phyloP scores from a whole-genome alignment of 2,113 vertebrate genomes.

The Litocranius walleri region DNA sequence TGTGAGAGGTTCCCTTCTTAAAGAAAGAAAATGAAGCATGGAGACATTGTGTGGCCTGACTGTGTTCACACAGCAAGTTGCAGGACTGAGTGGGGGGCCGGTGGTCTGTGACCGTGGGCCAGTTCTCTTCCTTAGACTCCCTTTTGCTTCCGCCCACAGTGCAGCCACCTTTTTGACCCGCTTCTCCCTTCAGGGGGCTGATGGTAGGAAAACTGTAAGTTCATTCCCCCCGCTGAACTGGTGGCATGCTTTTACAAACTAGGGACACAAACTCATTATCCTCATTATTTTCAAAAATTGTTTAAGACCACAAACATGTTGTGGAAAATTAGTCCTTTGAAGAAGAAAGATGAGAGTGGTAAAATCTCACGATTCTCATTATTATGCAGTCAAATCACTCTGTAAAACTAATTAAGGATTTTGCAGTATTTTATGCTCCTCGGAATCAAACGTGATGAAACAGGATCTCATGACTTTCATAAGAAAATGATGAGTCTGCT shows the following conservation, averaged over 20 bases:
- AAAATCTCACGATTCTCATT: conserved; percentile 55
- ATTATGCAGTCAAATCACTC: conserved; percentile 45
- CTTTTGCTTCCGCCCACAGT: not conserved
- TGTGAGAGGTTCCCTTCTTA: not conserved
- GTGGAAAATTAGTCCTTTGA: conserved; percentile 44
- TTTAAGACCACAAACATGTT: not conserved
- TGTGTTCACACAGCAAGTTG: not conserved
- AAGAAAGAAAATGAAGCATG: not conserved
- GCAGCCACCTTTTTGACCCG: not conserved
- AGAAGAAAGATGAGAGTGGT: conserved; percentile 35
- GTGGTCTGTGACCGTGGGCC: no score
- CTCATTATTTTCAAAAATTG: conserved; percentile 39
- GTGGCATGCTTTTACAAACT: conserved; percentile 1
- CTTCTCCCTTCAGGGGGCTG: not conserved
- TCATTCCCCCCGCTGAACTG: not conserved
- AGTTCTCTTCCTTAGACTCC: not conserved
- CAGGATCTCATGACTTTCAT: not conserved
- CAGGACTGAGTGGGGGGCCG: not conserved
- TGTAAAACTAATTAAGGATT: conserved; percentile 61
- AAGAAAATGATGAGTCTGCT: not conserved
- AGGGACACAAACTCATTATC: conserved; percentile 16
- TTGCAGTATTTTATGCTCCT: conserved; percentile 27
- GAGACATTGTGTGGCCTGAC: not conserved
- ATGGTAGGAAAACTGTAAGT: not conserved
- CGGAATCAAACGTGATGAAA: conserved; percentile 29